These are phyloP conservation scores for Rhynchotus rufescens DNA, from an alignment of 2,797 vertebrate genomes.

Conservation along the genomic window DNA sequence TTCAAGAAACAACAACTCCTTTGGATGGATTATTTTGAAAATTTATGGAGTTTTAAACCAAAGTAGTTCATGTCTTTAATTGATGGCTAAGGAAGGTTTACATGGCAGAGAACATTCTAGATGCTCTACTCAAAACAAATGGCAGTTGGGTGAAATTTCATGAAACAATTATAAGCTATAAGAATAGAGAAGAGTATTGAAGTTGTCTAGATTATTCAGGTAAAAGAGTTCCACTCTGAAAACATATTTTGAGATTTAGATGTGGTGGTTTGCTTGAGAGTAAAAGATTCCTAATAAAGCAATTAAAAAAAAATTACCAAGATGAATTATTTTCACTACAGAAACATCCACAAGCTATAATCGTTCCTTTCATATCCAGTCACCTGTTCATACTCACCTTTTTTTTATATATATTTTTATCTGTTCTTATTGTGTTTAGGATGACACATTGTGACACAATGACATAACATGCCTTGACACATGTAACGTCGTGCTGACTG, in stretches of 20 bases:
- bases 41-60: neutral
- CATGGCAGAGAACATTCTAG: neutral
- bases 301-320: neutral
- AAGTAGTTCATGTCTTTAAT: neutral
- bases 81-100: neutral
- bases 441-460: neutral
- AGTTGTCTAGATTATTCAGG: neutral
- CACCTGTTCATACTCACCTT: neutral
- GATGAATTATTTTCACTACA: neutral
- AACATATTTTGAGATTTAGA: neutral
- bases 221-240: neutral
- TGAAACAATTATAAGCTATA: neutral
- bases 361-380: neutral
- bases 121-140: neutral
- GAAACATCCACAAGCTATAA: accelerated
- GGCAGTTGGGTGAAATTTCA: neutral
- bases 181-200: neutral
- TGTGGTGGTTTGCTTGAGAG: neutral
- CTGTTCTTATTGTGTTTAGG: neutral
- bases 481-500: neutral
- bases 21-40: neutral
- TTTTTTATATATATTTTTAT: neutral
- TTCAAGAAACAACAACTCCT: neutral
- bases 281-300: neutral
- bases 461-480: neutral